Conservation (phyloP, 2,888 invertebrate genomes). For the Dioctria rufipes region DNA sequence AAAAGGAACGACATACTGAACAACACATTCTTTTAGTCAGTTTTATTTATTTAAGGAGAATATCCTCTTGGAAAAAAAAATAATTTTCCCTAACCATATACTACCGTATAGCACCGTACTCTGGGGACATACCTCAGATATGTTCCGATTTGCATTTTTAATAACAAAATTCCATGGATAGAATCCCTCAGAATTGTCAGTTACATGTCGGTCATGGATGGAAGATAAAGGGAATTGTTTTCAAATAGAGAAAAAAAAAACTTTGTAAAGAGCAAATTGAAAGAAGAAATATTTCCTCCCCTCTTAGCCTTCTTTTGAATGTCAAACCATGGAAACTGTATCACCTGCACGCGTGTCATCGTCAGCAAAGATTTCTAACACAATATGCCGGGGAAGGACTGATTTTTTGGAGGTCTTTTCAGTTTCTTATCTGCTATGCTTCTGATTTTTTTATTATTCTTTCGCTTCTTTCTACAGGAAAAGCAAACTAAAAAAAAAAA, state of each 20-base stretch:
- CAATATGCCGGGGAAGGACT: not conserved
- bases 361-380: not conserved
- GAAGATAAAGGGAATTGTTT: not conserved
- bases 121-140: not conserved
- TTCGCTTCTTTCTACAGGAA: too few relatives aligned
- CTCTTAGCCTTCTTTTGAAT: too few relatives aligned
- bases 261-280: not conserved
- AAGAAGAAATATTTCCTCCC: not conserved
- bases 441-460: not conserved
- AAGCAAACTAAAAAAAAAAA: too few relatives aligned
- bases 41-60: constrained; percentile 3
- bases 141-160: constrained; percentile 36
- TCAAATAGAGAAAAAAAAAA: constrained; percentile 2
- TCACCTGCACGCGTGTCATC: constrained; percentile 24
- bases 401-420: not conserved
- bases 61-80: not conserved
- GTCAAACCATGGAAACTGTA: not conserved
- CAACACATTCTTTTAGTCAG: not conserved
- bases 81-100: not conserved
- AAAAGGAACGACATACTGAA: not conserved
- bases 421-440: not conserved
- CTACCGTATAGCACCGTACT: not conserved
- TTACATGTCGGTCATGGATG: constrained; percentile 56
- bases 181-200: constrained; percentile 30
- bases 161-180: constrained; percentile 10